A percentile compares a stretch with the other conserved stretches of the same genome.
Conservation (phyloP, 92 coral and sea anemone genomes). For the Scolanthus callimorphus region DNA sequence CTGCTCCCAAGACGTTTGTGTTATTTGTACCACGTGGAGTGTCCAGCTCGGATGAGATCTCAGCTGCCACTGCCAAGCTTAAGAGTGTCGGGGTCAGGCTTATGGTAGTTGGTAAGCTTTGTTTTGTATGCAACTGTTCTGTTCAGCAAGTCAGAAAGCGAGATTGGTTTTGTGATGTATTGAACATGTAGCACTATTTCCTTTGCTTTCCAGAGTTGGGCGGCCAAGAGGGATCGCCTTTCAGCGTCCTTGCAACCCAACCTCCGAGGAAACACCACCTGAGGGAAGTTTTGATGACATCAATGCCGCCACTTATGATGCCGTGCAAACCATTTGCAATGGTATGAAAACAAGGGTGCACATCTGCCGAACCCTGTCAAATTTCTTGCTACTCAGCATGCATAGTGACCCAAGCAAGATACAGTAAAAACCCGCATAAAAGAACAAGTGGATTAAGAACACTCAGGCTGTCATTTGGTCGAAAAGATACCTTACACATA, state of each 20-base stretch:
- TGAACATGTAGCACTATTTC: too few relatives aligned
- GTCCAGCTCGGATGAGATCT: constrained; percentile 19
- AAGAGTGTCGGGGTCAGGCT: constrained; percentile 78
- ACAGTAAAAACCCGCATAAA: too few relatives aligned
- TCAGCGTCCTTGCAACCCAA: constrained; percentile 4
- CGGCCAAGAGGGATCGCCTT: not conserved
- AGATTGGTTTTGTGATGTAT: too few relatives aligned
- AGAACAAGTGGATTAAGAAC: too few relatives aligned
- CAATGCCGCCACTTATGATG: constrained; percentile 31
- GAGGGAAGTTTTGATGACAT: constrained; percentile 11
- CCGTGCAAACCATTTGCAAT: constrained; percentile 20
- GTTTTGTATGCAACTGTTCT: too few relatives aligned
- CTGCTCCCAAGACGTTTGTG: constrained; percentile 67
- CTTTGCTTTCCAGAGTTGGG: constrained; percentile 13
- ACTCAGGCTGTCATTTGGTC: too few relatives aligned
- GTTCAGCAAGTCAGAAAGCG: too few relatives aligned
- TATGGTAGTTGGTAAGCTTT: constrained; percentile 39
- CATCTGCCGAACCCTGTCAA: too few relatives aligned
- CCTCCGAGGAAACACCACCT: constrained; percentile 4
- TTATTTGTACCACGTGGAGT: constrained; percentile 64
- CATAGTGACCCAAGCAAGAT: too few relatives aligned
- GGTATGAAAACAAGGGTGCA: too few relatives aligned
- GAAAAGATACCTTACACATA: too few relatives aligned
- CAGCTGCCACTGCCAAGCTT: constrained; percentile 48
- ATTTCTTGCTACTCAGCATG: too few relatives aligned